Base-by-base conservation (phyloP, 1,140 invertebrate genomes). In the Temnothorax nylanderi region DNA sequence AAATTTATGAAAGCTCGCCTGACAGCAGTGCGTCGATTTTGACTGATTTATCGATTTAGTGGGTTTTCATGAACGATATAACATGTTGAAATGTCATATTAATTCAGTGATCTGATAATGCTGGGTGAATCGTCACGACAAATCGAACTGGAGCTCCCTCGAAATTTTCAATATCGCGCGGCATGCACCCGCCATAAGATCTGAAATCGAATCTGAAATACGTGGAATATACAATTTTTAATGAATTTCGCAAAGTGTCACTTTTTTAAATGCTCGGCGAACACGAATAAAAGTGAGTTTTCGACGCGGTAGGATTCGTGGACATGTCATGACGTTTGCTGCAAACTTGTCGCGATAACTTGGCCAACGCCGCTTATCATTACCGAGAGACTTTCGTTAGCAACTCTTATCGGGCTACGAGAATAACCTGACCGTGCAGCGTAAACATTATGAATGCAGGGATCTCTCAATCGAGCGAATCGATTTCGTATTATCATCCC, bases 331-430 rank as follows among this genome's bases (percentile, higher is more conserved):
- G 58, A 82, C 54, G 21, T 72, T 26, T 34, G 62, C 6, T 51
- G 47, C 18, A 69, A 81, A 88, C 65, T 87, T 60, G 44, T 84
- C 85, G 41, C 60, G 58, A 62, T 56, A 41, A 77, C 51, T 89
- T 47, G 54, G 32, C 34, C 69, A 72, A 49, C 47, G 44, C 56
- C 56, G 60, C 60, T 90, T 78, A 92, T 89, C 88, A 65, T 62
- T 49, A 75, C 54, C 72, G 76, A 86, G 76, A 84, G 88, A 87
- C 87, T 91, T 90, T 92, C 87, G 91, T 92, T 92, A 78, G 90
- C 88, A 87, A 92, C 88, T 91, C 85, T 93, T 92, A 93, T 93
- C 91, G 76, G 5, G 32, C 65, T 88, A 88, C 90, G 80, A 91
- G 88, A 93, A 91, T 88, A 92, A 92, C 60, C 87, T 88, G 84